Percentiles rank a stretch among this genome's conserved stretches.
These are phyloP conservation scores for Drosophila gunungcola DNA, from an alignment of 1,140 invertebrate species.

Conservation along the genomic window DNA sequence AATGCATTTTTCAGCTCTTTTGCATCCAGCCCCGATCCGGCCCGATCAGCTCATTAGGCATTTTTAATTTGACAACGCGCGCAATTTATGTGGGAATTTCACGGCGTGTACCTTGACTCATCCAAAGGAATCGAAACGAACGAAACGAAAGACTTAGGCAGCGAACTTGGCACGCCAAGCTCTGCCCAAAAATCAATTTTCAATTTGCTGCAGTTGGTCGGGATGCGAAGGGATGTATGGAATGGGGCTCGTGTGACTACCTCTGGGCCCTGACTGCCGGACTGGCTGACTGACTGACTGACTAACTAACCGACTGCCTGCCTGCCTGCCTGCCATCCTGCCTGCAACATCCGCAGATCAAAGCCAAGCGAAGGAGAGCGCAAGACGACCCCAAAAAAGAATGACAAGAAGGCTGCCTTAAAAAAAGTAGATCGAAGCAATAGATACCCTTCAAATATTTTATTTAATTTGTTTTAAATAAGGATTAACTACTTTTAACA, in stretches of 20 bases:
- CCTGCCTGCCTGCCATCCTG: slow-evolving; percentile 27
- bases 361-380: slow-evolving; percentile 57
- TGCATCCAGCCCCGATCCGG: slow-evolving; percentile 59
- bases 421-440: neutral
- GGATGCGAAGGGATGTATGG: neutral
- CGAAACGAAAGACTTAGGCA: slow-evolving; percentile 62
- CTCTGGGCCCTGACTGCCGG: slow-evolving; percentile 25
- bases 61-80: slow-evolving; percentile 82
- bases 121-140: slow-evolving; percentile 46
- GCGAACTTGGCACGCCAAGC: slow-evolving; percentile 43
- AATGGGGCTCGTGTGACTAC: slow-evolving; percentile 35
- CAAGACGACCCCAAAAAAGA: slow-evolving; percentile 50
- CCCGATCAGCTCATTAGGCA: slow-evolving; percentile 78
- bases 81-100: slow-evolving; percentile 84
- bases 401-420: slow-evolving; percentile 17
- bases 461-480: too few species aligned
- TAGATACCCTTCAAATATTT: slow-evolving; percentile 1
- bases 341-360: slow-evolving; percentile 67
- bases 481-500: neutral
- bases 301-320: slow-evolving; percentile 1
- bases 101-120: slow-evolving; percentile 74
- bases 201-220: slow-evolving; percentile 75
- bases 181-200: slow-evolving; percentile 75
- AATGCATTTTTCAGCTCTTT: slow-evolving; percentile 81
- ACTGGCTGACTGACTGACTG: neutral